phyloP scores from a whole-genome alignment of 2,888 invertebrate species.

The Pachycephus smyrnensis region DNA sequence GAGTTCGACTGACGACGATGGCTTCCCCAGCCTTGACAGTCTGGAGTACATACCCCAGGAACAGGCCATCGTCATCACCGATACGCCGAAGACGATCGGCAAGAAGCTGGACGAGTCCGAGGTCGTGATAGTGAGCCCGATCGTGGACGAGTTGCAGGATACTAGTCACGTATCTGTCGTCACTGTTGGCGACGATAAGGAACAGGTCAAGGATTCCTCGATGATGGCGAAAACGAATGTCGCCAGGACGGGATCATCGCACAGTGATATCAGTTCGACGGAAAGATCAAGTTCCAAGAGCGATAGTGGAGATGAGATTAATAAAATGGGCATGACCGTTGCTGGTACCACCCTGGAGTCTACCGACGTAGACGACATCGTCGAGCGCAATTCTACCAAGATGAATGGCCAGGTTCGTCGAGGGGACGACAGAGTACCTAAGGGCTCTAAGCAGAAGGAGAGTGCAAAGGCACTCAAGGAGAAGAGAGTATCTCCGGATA shows the following conservation, averaged over 20 bases:
- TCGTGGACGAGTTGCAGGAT: conserved; percentile 71
- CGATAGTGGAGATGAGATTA: conserved; percentile 63
- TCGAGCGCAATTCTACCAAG: conserved; percentile 53
- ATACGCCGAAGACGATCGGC: conserved; percentile 65
- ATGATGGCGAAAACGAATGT: conserved; percentile 59
- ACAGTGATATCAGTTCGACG: conserved; percentile 49
- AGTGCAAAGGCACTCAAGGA: conserved; percentile 43
- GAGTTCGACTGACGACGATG: conserved; percentile 81
- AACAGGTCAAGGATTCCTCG: conserved; percentile 80
- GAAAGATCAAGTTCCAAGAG: conserved; percentile 50
- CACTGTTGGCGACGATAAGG: conserved; percentile 84
- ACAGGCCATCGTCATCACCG: conserved; percentile 63
- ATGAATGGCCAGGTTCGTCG: conserved; percentile 69
- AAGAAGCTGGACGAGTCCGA: conserved; percentile 88
- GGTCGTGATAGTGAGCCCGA: conserved; percentile 84
- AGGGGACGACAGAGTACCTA: conserved; percentile 58
- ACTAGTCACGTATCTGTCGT: conserved; percentile 94
- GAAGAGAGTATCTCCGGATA: conserved; percentile 73
- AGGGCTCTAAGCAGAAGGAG: conserved; percentile 48
- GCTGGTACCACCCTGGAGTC: conserved; percentile 66
- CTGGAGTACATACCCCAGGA: conserved; percentile 72
- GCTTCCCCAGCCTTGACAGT: conserved; percentile 81
- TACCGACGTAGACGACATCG: conserved; percentile 47
- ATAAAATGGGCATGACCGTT: conserved; percentile 67
- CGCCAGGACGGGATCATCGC: conserved; percentile 54